Conservation (phyloP, 1,140 invertebrate genomes). For the Drosophila paulistorum region DNA sequence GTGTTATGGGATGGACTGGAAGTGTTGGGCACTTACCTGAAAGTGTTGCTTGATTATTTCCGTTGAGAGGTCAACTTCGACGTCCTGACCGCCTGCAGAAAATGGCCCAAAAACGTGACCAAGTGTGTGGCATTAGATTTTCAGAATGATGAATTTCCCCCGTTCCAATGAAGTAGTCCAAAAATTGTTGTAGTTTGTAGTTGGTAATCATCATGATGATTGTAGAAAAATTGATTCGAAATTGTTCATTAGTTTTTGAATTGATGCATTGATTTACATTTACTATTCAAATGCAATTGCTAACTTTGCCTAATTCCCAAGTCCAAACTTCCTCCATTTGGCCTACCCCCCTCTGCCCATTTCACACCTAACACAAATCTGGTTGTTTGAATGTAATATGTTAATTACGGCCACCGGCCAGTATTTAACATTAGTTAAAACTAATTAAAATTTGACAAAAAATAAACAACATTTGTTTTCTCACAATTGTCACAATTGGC, state of each 20-base stretch:
- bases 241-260: conserved; percentile 68
- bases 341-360: no score
- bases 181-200: conserved; percentile 16
- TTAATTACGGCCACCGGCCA: conserved; percentile 41
- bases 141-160: conserved; percentile 35
- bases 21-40: conserved; percentile 70
- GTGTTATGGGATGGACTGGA: not conserved
- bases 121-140: conserved; percentile 55
- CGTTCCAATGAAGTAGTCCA: conserved; percentile 16
- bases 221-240: conserved; percentile 63
- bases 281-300: conserved; percentile 24
- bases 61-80: conserved; percentile 82
- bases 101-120: conserved; percentile 68
- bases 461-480: conserved; percentile 33
- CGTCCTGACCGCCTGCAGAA: conserved; percentile 81
- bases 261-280: conserved; percentile 44
- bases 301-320: conserved; percentile 5
- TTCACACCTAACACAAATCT: not conserved
- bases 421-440: conserved; percentile 32
- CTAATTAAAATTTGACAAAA: conserved; percentile 57
- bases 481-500: conserved; percentile 16
- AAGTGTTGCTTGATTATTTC: conserved; percentile 83
- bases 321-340: not conserved
- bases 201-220: conserved; percentile 48
- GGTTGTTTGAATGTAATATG: conserved; percentile 42